Conservation (phyloP, 2,797 vertebrate genomes). For the Anguilla obscura region DNA sequence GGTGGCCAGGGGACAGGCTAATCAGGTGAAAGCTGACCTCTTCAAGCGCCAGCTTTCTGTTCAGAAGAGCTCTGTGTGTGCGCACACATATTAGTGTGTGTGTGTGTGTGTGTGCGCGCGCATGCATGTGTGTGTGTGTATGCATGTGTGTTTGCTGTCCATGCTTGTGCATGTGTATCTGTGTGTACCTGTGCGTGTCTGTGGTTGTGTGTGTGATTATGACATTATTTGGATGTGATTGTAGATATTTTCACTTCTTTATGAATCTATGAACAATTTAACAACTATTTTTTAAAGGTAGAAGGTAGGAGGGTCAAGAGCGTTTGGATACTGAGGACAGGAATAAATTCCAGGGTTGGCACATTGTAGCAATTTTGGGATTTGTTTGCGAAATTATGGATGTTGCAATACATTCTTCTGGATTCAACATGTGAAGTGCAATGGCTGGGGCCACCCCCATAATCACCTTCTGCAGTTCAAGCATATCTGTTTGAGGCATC, state of each 20-base stretch:
- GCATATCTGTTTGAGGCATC: background rate
- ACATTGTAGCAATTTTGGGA: background rate
- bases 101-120: background rate
- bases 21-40: slow-evolving; percentile 51
- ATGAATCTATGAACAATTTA: background rate
- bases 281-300: background rate
- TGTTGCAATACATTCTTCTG: background rate
- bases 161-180: slow-evolving; percentile 10
- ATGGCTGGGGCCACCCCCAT: background rate
- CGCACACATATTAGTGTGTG: background rate
- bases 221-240: background rate
- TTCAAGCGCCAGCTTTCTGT: background rate
- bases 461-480: background rate
- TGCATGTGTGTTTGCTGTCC: slow-evolving; percentile 6
- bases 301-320: background rate
- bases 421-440: background rate
- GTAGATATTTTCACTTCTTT: background rate
- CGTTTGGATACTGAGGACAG: background rate
- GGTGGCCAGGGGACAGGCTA: slow-evolving; percentile 47
- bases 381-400: background rate
- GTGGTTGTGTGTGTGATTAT: slow-evolving; percentile 30
- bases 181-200: slow-evolving; percentile 26
- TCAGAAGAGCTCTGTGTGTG: slow-evolving; percentile 14
- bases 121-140: background rate
- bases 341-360: background rate